Base-by-base conservation (phyloP, 2,113 vertebrate genomes). In the Hippocampus comes region DNA sequence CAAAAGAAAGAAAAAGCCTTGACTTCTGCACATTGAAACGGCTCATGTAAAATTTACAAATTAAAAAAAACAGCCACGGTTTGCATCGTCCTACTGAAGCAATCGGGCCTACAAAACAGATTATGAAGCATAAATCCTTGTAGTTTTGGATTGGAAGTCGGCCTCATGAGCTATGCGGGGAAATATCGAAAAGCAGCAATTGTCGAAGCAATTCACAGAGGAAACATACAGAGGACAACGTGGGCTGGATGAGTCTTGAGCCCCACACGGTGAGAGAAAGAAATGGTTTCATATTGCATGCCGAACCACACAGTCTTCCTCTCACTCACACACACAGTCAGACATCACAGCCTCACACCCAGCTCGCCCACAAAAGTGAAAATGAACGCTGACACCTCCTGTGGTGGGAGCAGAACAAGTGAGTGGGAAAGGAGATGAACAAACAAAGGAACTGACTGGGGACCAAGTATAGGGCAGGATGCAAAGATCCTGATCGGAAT, bases 361-460 rank as follows among this genome's bases (percentile, higher is more conserved):
- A 82, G 86, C 78, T 79, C 89, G 84, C 89, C 85, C 77, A 88
- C 86, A 77, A 63, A 86, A 79, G 89, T 91, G 89, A 85, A 92
- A 92, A 89, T 90, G 82, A 91, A 87, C 80, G 78, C 82, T 78
- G 76, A 76, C 78, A 49, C 79, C 85, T 79, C 87, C 86, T 84
- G 82, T 80, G 82, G 86, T 82, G 84, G 69, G 74, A 85, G 78
- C 78, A 79, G 82, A 83, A 63, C 71, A 68, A 74, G 80, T 67
- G 73, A 83, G 80, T 84, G 70, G 73, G 76, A 78, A 69, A 71
- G 74, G 67, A 75, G 41, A 70, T 71, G 71, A 70, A 57, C 59
- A 68, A 73, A 43, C 42, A 9, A 49, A 70, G 77, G 66, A n/a
- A 48, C 61, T 72, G 70, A 75, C 63, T 42, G 9, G 43, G 69